These are phyloP conservation scores for Callionymus lyra DNA, from an alignment of 2,113 vertebrate species.

Conservation along the genomic window DNA sequence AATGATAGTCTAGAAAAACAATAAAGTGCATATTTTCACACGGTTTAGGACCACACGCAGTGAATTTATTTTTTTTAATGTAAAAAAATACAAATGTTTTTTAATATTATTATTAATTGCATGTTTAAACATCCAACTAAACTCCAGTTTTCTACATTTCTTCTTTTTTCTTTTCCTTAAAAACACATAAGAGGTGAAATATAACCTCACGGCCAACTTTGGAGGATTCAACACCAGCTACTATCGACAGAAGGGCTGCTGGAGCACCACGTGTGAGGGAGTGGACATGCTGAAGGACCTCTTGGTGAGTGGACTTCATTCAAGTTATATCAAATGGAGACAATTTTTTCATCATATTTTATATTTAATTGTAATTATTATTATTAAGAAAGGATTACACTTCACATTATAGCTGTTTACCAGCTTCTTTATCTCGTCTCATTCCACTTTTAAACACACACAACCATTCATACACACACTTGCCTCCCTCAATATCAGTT, in stretches of 20 bases:
- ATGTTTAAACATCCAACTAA: too few species aligned
- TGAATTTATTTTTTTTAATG: too few species aligned
- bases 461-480: too few species aligned
- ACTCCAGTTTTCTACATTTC: neutral
- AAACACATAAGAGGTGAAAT: conserved; percentile 23
- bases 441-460: too few species aligned
- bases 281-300: conserved; percentile 71
- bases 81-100: neutral
- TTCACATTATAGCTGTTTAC: too few species aligned
- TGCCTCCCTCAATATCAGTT: too few species aligned
- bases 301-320: conserved; percentile 62
- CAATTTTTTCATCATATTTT: too few species aligned
- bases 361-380: too few species aligned
- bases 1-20: neutral
- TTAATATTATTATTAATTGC: neutral
- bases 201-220: conserved; percentile 59
- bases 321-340: too few species aligned
- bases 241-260: conserved; percentile 69
- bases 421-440: too few species aligned
- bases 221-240: conserved; percentile 54
- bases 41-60: too few species aligned
- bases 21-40: neutral
- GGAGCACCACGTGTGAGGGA: conserved; percentile 79
- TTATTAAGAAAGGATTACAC: too few species aligned
- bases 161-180: neutral